These are phyloP conservation scores for Rhagologus leucostigma DNA, from an alignment of 2,113 vertebrate species.

Conservation along the genomic window DNA sequence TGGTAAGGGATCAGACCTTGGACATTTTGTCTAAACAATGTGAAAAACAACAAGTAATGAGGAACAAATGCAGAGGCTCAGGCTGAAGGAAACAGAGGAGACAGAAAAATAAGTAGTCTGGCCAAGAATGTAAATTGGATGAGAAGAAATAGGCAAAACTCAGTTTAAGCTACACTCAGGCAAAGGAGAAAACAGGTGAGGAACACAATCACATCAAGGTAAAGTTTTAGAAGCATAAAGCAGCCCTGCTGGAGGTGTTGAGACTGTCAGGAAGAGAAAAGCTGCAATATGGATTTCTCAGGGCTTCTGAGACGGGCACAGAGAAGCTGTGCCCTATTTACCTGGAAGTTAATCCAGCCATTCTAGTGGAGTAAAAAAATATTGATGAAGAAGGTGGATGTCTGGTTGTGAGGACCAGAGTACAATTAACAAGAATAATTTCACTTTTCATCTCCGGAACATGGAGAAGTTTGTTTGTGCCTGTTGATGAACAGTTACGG, in stretches of 20 bases:
- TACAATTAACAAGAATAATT: background rate
- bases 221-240: background rate
- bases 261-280: background rate
- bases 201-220: background rate
- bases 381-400: background rate
- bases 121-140: background rate
- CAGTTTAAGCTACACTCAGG: background rate
- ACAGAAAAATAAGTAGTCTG: background rate
- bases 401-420: background rate
- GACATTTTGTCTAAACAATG: background rate
- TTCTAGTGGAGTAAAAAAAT: background rate
- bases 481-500: background rate
- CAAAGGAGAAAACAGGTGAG: background rate
- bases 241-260: background rate
- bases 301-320: background rate
- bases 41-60: background rate
- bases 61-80: background rate
- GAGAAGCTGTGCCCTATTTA: background rate
- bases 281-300: background rate
- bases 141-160: background rate
- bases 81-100: background rate
- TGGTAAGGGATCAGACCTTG: background rate
- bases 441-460: background rate
- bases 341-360: background rate
- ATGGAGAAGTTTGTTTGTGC: background rate